These are phyloP conservation scores for Heliconius hewitsoni DNA, from an alignment of 1,140 invertebrate genomes.

Conservation along the genomic window DNA sequence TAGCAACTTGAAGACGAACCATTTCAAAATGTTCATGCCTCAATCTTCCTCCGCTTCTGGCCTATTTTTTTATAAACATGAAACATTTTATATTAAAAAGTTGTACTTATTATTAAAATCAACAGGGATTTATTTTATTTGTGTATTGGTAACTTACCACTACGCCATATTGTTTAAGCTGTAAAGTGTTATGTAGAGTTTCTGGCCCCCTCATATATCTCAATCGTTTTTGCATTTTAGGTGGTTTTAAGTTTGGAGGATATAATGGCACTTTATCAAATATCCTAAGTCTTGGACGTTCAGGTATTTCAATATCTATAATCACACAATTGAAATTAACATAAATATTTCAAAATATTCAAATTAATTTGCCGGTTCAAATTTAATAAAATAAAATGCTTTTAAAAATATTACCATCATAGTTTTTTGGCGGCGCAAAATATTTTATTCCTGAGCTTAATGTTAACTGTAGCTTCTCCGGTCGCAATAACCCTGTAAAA, in stretches of 20 bases:
- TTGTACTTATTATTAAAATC: too few species aligned
- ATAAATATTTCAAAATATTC: background rate
- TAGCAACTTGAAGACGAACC: conserved; percentile 88
- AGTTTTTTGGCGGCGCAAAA: conserved; percentile 83
- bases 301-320: conserved; percentile 88
- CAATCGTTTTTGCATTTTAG: conserved; percentile 92
- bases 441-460: conserved; percentile 83
- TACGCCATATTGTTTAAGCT: conserved; percentile 95
- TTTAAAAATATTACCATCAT: conserved; percentile 79
- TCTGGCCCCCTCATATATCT: conserved; percentile 95
- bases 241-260: conserved; percentile 84
- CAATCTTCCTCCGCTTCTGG: conserved; percentile 91
- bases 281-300: conserved; percentile 85
- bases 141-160: conserved; percentile 83
- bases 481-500: conserved; percentile 54
- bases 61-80: conserved; percentile 65
- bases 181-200: conserved; percentile 89
- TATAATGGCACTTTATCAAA: conserved; percentile 88
- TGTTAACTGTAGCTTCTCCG: conserved; percentile 55
- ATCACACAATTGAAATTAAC: background rate
- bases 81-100: background rate
- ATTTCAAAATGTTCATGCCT: conserved; percentile 92
- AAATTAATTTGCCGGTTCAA: background rate
- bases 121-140: background rate
- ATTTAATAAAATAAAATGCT: background rate